These are phyloP conservation scores for Triplophysa yarkandensis DNA, from an alignment of 2,797 vertebrate species.

Conservation along the genomic window DNA sequence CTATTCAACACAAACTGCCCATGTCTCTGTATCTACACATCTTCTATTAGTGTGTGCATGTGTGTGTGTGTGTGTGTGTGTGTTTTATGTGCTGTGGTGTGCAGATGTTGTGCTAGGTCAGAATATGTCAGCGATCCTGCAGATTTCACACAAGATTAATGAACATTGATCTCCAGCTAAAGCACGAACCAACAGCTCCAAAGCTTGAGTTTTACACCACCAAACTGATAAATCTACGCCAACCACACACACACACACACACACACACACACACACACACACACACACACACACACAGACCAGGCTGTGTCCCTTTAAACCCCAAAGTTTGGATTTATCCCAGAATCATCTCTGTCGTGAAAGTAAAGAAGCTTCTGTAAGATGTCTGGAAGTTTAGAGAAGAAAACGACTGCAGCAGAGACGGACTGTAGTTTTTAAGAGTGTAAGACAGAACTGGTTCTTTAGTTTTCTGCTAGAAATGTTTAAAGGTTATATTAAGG, in stretches of 20 bases:
- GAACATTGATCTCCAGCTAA: slow-evolving; percentile 72
- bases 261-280: too few relatives aligned
- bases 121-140: slow-evolving; percentile 73
- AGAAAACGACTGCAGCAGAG: too few relatives aligned
- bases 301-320: too few relatives aligned
- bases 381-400: too few relatives aligned
- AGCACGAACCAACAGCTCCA: slow-evolving; percentile 67
- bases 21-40: too few relatives aligned
- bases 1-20: too few relatives aligned
- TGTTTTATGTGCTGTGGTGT: slow-evolving; percentile 65
- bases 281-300: too few relatives aligned
- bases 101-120: slow-evolving; percentile 64
- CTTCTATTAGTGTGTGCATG: not conserved
- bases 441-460: too few relatives aligned
- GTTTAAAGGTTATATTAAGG: not conserved
- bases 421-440: too few relatives aligned
- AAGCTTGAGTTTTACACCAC: slow-evolving; percentile 41
- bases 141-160: slow-evolving; percentile 77
- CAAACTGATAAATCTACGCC: slow-evolving; percentile 58
- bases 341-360: too few relatives aligned
- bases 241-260: not conserved
- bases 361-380: too few relatives aligned
- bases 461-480: not conserved
- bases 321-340: too few relatives aligned
- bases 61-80: not conserved